Base-by-base conservation (phyloP, 2,888 invertebrate species). In the Sussaba pulchella region DNA sequence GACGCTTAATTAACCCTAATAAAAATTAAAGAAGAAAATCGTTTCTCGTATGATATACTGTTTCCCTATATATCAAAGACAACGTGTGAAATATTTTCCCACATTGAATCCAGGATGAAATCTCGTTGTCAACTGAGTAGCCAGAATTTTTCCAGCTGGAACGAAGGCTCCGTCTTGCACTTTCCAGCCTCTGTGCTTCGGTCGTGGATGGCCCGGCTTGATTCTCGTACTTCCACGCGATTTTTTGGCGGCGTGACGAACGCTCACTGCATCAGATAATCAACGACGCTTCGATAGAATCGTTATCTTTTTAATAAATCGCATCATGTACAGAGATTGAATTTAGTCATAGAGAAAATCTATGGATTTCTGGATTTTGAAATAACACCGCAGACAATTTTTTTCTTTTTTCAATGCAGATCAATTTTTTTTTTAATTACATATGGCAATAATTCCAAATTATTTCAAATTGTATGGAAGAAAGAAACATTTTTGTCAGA, bases 81-180 rank as follows among this genome's bases (percentile, higher is more conserved):
- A 6, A 31, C 4, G 2, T 31, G 31, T n/a, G 26, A 21, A 67
- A 41, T 71, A 19, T 57, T 70, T 69, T 66, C 93, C 92, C 92
- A 97, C 97, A 93, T 97, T 95, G 71, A 97, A 91, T 9, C 97
- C 97, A 6, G 97, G 97, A 92, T 97, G 97, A 90, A 96, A 97
- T 71, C 97, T 93, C 0, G 95, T 92, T 2, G 92, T 94, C 66
- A 94, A 92, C 91, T 97, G 97, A 0, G 95, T 95, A 0, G 93
- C 97, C 76, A 97, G 88, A 85, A 96, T 94, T 63, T 94, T 94
- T 45, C 96, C 96, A 9, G 93, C 91, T 61, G 94, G 92, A 2
- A 97, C 97, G 78, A 85, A 88, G 85, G 93, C 92, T 0, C 96
- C 96, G 87, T 97, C 96, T 86, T 95, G 95, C n/a, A 94, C 94